Conservation (phyloP, 1,140 invertebrate genomes). For the Protaetia brevitarsis region DNA sequence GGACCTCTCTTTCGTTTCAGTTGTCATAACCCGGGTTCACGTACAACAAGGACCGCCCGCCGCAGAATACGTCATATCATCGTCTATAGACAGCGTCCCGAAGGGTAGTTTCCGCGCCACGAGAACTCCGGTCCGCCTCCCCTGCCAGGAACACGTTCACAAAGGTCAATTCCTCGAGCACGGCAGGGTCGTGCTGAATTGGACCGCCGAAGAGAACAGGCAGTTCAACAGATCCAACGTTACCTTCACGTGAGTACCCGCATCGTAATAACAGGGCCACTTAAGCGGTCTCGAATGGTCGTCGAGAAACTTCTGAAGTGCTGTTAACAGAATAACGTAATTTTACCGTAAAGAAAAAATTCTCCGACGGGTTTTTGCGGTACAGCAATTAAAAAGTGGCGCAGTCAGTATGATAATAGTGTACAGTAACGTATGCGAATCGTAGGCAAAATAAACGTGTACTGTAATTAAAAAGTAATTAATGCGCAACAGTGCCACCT, state of each 20-base stretch:
- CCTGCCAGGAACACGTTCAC: neutral
- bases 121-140: neutral
- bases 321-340: no score
- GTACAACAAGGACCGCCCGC: neutral
- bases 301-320: no score
- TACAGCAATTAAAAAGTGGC: no score
- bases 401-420: no score
- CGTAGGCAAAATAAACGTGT: no score
- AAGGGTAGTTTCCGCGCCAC: neutral
- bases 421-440: no score
- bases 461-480: no score
- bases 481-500: no score
- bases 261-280: no score
- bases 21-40: neutral
- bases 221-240: constrained; percentile 20
- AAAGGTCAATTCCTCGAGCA: neutral
- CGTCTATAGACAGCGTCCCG: neutral
- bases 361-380: no score
- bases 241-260: constrained; percentile 22
- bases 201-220: constrained; percentile 13
- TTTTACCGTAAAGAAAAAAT: no score
- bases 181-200: neutral
- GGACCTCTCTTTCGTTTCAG: neutral
- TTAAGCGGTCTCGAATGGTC: no score
- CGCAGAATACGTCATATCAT: constrained; percentile 14